These are phyloP conservation scores for Tragelaphus scriptus DNA, from an alignment of 2,113 vertebrate species.

Conservation along the genomic window DNA sequence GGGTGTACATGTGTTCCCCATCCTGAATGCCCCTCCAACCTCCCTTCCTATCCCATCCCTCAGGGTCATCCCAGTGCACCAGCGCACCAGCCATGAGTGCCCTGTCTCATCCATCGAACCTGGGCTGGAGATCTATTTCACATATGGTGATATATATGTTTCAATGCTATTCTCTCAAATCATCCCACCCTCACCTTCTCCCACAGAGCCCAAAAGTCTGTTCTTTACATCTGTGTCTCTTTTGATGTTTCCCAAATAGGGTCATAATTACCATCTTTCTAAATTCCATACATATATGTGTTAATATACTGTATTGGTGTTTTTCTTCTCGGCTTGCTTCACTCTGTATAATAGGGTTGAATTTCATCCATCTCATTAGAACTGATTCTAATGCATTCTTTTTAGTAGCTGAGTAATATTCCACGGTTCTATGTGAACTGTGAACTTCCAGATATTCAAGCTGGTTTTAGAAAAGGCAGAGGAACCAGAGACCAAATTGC, in stretches of 20 bases:
- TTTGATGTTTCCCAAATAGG: not conserved
- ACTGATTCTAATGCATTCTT: not conserved
- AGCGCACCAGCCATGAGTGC: not conserved
- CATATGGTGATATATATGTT: not conserved
- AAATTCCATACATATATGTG: not conserved
- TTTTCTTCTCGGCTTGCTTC: not conserved
- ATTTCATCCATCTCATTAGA: not conserved
- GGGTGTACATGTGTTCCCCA: not conserved
- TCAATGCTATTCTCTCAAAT: not conserved
- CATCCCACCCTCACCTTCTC: not conserved
- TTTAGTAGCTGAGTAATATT: not conserved
- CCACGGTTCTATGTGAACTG: not conserved
- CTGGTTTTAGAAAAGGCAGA: too few relatives aligned
- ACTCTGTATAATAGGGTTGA: not conserved
- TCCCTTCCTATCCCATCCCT: not conserved
- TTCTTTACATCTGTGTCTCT: not conserved
- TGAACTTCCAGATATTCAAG: too few relatives aligned
- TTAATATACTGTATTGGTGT: not conserved
- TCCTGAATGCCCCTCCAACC: not conserved
- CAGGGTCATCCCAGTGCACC: not conserved
- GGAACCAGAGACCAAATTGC: too few relatives aligned
- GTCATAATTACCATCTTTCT: not conserved
- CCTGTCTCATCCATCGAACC: not conserved
- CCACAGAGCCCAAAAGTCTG: not conserved
- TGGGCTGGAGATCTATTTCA: not conserved